Conservation (phyloP, 53 echinoderm and acorn worm genomes). For the Paelopatides confundens region DNA sequence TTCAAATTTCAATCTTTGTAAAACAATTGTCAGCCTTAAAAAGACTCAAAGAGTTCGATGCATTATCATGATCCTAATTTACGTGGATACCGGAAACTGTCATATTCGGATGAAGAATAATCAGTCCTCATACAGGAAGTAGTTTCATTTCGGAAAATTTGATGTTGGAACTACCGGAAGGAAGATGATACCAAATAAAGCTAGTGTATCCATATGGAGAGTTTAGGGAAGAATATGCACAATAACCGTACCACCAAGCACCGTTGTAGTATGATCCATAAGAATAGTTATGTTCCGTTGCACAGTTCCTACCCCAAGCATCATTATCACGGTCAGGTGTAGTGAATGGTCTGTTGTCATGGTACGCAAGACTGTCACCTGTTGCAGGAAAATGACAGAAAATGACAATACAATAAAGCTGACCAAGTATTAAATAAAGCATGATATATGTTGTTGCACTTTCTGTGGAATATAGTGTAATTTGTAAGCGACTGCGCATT, state of each 20-base stretch:
- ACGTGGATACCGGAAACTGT: no score
- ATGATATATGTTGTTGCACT: no score
- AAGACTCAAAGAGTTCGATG: no score
- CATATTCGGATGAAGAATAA: no score
- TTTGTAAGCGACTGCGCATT: no score
- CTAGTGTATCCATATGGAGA: not conserved
- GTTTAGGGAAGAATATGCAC: not conserved
- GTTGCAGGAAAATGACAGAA: no score
- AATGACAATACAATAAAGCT: no score
- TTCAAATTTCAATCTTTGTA: no score
- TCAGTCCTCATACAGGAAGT: not conserved
- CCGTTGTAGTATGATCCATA: not conserved
- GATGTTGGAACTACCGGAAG: not conserved
- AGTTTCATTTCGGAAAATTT: not conserved
- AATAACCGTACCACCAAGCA: not conserved
- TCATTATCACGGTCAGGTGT: slow-evolving; percentile 19
- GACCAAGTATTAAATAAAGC: no score
- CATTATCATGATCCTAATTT: no score
- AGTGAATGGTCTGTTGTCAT: not conserved
- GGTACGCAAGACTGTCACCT: not conserved
- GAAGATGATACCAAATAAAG: not conserved
- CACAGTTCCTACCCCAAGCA: slow-evolving; percentile 5
- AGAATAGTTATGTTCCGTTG: not conserved
- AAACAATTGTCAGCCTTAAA: no score
- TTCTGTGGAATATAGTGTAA: no score